Percentiles rank a stretch among this genome's conserved stretches.
Conservation (phyloP, 1,140 invertebrate genomes). For the Glossosoma conforme region DNA sequence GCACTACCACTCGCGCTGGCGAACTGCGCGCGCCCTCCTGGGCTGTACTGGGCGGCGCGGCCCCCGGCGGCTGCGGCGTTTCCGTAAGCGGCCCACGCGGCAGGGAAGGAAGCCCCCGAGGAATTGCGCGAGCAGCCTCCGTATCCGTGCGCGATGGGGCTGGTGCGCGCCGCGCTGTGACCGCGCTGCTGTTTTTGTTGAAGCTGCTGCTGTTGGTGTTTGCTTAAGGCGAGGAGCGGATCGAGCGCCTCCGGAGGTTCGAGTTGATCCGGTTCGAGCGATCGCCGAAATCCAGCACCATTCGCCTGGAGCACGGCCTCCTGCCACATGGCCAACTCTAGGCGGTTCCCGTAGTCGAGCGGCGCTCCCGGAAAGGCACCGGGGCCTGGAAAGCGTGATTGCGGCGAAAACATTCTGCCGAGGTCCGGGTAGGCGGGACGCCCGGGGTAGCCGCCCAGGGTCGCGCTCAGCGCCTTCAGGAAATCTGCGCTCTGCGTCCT, state of each 20-base stretch:
- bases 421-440: slow-evolving; percentile 46
- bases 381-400: slow-evolving; percentile 41
- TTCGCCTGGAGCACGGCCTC: slow-evolving; percentile 55
- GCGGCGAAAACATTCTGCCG: slow-evolving; percentile 46
- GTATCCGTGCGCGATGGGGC: slow-evolving; percentile 23
- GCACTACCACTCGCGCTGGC: slow-evolving; percentile 34
- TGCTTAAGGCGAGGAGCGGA: slow-evolving; percentile 41
- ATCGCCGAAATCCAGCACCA: slow-evolving; percentile 39
- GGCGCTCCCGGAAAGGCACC: slow-evolving; percentile 45
- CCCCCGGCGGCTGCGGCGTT: not conserved
- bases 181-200: slow-evolving; percentile 12
- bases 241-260: slow-evolving; percentile 39
- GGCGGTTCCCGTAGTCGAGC: slow-evolving; percentile 53
- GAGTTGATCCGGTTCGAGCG: slow-evolving; percentile 33
- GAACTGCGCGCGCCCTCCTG: slow-evolving; percentile 14
- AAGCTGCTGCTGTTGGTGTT: slow-evolving; percentile 35
- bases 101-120: slow-evolving; percentile 3
- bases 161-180: slow-evolving; percentile 24
- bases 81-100: not conserved
- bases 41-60: slow-evolving; percentile 13
- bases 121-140: slow-evolving; percentile 15
- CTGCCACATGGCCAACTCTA: slow-evolving; percentile 64
- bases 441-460: slow-evolving; percentile 39
- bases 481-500: slow-evolving; percentile 48
- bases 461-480: slow-evolving; percentile 45